These are phyloP conservation scores for Leucophora obtusa DNA, from an alignment of 2,888 invertebrate species.

Conservation along the genomic window DNA sequence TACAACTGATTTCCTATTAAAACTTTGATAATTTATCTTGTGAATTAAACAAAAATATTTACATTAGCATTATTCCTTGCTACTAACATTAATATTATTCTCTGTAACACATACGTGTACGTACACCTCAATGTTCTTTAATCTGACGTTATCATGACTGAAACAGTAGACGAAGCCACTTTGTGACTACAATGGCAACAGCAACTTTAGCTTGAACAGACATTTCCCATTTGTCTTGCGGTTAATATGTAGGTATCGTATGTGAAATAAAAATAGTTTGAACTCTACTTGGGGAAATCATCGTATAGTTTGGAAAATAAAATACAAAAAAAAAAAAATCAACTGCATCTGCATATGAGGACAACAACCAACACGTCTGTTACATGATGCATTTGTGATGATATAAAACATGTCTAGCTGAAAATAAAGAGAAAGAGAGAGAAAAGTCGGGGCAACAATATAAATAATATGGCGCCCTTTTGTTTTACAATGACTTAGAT, in stretches of 20 bases:
- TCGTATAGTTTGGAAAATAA: constrained; percentile 7
- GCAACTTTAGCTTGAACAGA: constrained; percentile 33
- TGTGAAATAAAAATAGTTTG: constrained; percentile 17
- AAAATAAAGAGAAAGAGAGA: neutral
- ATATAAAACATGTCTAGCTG: constrained; percentile 29
- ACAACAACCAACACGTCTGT: constrained; percentile 13
- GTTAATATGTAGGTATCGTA: constrained; percentile 16
- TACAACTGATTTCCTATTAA: constrained; percentile 23
- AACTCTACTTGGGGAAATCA: constrained; percentile 38
- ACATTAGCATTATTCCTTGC: neutral
- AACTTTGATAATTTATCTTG: constrained; percentile 39
- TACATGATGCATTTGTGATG: constrained; percentile 46
- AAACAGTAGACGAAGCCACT: constrained; percentile 33
- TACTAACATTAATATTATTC: neutral
- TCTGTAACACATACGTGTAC: neutral
- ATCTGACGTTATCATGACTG: constrained; percentile 23
- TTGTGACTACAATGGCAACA: constrained; percentile 38
- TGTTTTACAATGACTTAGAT: constrained; percentile 3
- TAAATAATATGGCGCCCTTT: constrained; percentile 41
- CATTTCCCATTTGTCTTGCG: constrained; percentile 52
- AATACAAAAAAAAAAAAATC: neutral
- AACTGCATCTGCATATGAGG: constrained; percentile 24
- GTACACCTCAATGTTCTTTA: neutral
- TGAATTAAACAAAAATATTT: constrained; percentile 40
- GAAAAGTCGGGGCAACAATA: constrained; percentile 19